Evolutionary conservation across 2,113 vertebrate genomes (phyloP), one percentile per base, ranked within the genome.

Genomic region (Orthochromis indermauri): DNA sequence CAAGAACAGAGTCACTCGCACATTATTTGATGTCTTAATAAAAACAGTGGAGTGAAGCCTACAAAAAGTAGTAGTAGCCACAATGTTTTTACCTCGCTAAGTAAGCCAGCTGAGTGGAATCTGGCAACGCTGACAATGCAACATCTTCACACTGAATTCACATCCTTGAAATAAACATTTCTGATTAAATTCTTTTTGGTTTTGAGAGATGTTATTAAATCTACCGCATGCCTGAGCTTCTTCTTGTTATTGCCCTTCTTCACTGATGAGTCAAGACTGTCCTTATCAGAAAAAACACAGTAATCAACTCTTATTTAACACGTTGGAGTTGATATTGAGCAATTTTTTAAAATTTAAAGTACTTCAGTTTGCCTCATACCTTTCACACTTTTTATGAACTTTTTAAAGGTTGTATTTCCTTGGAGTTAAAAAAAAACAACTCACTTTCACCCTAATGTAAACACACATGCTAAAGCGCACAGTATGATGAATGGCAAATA

Each of bases 121-220:
- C 53, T 84, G 51, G 68, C 4, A 55, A 31, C 1, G 8, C 17
- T 47, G 17, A 55, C 28, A 33, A 51, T 84, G 4, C 83, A 76
- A 35, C 40, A 5, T 17, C 42, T 47, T 11, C 37, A 47, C 14
- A 51, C 19, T 78, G 2, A 78, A 78, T 31, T 78, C 7, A 51
- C 19, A 51, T 78, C 26, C 4, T 78, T 78, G 45, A 78, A 51
- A 51, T 78, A 17, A 73, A 73, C 45, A 31, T 51, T 31, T 78
- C 26, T 12, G 16, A 78, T 49, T 78, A 13, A 49, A 49, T 49
- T n/a, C 45, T 13, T 78, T 78, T 19, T 49, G 3, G 24, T 78
- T 49, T 49, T 78, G 9, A 35, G 61, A 49, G 24, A 78, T 49
- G 26, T 8, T 49, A 3, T 49, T 78, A 78, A 51, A 78, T 78